A percentile compares a stretch with the other conserved stretches of the same genome.
These are phyloP conservation scores for Aphidius ervi DNA, from an alignment of 1,140 invertebrate species.

Conservation along the genomic window DNA sequence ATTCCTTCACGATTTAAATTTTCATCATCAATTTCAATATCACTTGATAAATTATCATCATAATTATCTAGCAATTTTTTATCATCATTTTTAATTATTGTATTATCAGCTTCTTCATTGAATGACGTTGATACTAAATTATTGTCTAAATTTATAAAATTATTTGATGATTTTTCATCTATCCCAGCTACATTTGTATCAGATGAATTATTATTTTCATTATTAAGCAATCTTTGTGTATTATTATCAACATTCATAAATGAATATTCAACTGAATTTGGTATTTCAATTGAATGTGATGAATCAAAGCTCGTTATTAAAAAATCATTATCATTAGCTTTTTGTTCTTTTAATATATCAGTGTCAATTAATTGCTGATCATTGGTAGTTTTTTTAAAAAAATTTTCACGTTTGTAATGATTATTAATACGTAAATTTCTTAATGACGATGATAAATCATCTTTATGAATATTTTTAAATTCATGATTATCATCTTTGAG, in stretches of 20 bases:
- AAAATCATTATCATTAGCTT: neutral
- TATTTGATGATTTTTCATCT: neutral
- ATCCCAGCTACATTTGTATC: neutral
- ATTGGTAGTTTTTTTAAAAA: too few species aligned
- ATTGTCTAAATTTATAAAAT: slow-evolving; percentile 36
- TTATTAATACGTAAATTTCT: neutral
- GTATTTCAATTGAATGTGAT: slow-evolving; percentile 25
- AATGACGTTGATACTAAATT: slow-evolving; percentile 46
- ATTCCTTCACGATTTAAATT: slow-evolving; percentile 24
- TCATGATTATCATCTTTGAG: neutral
- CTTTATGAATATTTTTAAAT: too few species aligned
- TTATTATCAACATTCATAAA: slow-evolving; percentile 31
- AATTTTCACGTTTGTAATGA: neutral
- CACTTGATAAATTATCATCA: slow-evolving; percentile 2
- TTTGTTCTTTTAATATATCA: neutral
- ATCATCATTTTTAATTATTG: neutral
- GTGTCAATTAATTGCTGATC: slow-evolving; percentile 35
- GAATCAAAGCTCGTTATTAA: slow-evolving; percentile 22
- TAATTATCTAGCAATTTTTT: slow-evolving; percentile 11
- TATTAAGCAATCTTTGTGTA: slow-evolving; percentile 43
- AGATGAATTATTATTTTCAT: slow-evolving; percentile 17
- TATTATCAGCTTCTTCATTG: slow-evolving; percentile 39
- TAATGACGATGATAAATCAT: too few species aligned
- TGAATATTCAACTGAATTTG: slow-evolving; percentile 25
- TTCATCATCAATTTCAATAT: slow-evolving; percentile 20